phyloP scores from a whole-genome alignment of 2,113 vertebrate genomes.

The Otus sunia region DNA sequence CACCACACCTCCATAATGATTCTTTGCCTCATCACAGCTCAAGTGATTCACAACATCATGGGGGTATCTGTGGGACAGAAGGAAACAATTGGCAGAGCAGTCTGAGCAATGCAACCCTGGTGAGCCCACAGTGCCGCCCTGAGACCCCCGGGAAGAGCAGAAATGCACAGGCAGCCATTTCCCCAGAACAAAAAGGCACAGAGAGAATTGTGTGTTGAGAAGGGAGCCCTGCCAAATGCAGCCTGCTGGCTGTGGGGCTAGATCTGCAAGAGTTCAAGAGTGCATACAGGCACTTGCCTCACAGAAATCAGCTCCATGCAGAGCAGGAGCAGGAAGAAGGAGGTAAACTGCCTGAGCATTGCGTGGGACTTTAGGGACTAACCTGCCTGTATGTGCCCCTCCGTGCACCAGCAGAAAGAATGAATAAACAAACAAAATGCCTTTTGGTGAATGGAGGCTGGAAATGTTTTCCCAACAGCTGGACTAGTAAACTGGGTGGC shows the following conservation, averaged over 20 bases:
- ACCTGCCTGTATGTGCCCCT: background rate
- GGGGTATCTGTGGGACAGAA: slow-evolving; percentile 71
- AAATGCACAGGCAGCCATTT: background rate
- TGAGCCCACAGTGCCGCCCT: background rate
- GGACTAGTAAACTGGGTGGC: background rate
- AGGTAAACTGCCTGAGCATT: background rate
- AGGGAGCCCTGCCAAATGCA: background rate
- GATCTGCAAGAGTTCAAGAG: background rate
- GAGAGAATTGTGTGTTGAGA: background rate
- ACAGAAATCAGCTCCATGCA: background rate
- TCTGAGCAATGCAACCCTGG: background rate
- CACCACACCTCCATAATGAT: slow-evolving; percentile 80
- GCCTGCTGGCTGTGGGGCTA: background rate
- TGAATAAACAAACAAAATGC: background rate
- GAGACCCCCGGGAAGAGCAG: background rate
- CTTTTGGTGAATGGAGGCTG: background rate
- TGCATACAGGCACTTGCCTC: background rate
- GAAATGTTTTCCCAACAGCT: background rate
- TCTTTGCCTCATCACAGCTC: slow-evolving; percentile 78
- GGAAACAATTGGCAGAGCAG: background rate
- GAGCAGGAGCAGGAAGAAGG: background rate
- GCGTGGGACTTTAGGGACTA: background rate
- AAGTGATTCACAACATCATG: slow-evolving; percentile 79
- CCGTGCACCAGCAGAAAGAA: background rate
- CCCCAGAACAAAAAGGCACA: background rate